A percentile compares a stretch with the other conserved stretches of the same genome.
These are phyloP conservation scores for Phymanthus crucifer DNA, from an alignment of 92 coral and sea anemone species.

Conservation along the genomic window DNA sequence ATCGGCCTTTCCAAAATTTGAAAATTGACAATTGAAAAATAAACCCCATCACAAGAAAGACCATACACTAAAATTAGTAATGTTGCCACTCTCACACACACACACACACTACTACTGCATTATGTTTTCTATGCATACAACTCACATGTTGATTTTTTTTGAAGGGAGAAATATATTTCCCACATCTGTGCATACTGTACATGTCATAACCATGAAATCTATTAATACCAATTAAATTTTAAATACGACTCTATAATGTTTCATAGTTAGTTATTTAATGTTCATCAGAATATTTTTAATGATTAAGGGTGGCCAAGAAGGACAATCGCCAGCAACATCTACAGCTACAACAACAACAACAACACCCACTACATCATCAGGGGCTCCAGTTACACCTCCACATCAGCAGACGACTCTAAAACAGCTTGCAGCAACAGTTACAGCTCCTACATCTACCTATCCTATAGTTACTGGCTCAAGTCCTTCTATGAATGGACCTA, in stretches of 20 bases:
- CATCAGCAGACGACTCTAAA: slow-evolving; percentile 37
- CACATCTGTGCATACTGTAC: no score
- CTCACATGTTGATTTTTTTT: no score
- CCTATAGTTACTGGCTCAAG: slow-evolving; percentile 46
- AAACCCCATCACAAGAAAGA: no score
- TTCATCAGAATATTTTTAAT: slow-evolving; percentile 3
- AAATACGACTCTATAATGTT: no score
- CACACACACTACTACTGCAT: no score
- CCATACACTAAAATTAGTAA: no score
- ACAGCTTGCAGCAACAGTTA: slow-evolving; percentile 52
- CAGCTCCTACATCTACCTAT: slow-evolving; percentile 44
- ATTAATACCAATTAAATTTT: neutral
- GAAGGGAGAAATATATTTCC: no score
- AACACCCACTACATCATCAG: slow-evolving; percentile 27
- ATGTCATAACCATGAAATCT: no score
- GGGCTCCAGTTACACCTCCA: slow-evolving; percentile 25
- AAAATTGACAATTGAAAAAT: no score
- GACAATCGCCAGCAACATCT: slow-evolving; percentile 27
- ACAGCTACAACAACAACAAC: neutral
- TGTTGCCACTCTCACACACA: no score
- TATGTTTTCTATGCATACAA: no score
- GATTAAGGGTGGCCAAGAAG: slow-evolving; percentile 18
- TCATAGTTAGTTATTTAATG: neutral
- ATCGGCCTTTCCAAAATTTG: no score
- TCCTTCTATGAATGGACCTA: slow-evolving; percentile 57